Percentiles rank a stretch among this genome's conserved stretches.
Conservation (phyloP, 2,113 vertebrate genomes). For the Enhydra lutris region DNA sequence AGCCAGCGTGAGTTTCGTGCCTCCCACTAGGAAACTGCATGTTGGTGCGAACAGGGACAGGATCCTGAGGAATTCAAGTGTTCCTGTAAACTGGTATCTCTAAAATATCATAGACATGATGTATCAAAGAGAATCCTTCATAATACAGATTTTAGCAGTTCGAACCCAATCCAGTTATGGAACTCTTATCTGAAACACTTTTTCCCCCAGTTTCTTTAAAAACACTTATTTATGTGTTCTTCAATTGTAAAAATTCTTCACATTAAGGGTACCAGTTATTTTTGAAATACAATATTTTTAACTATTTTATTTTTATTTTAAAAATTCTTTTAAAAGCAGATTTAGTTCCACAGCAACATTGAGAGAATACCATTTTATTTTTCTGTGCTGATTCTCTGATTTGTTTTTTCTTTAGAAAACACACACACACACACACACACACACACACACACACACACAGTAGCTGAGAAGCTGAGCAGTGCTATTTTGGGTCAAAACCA, state of each 20-base stretch:
- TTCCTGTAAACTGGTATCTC: not conserved
- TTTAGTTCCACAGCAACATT: not conserved
- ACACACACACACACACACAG: not conserved
- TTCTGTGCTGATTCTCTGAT: not conserved
- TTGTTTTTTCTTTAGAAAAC: not conserved
- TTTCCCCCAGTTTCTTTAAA: not conserved
- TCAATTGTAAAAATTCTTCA: not conserved
- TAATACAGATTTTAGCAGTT: not conserved
- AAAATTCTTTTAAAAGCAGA: not conserved
- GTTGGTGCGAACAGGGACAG: not conserved
- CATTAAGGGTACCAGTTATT: not conserved
- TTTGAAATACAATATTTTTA: conserved; percentile 36
- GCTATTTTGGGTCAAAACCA: conserved; percentile 6
- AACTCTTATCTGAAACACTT: not conserved
- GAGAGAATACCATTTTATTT: not conserved
- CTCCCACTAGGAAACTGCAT: not conserved
- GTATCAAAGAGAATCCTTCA: not conserved
- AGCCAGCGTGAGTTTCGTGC: rapidly evolving
- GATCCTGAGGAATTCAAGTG: not conserved
- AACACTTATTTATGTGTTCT: not conserved
- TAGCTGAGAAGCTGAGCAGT: not conserved
- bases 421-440: not conserved
- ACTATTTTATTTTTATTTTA: not conserved
- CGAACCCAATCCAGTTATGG: not conserved
- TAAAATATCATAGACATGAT: not conserved